Base-by-base conservation (phyloP, 2,113 vertebrate genomes). In the Sterna hirundo region DNA sequence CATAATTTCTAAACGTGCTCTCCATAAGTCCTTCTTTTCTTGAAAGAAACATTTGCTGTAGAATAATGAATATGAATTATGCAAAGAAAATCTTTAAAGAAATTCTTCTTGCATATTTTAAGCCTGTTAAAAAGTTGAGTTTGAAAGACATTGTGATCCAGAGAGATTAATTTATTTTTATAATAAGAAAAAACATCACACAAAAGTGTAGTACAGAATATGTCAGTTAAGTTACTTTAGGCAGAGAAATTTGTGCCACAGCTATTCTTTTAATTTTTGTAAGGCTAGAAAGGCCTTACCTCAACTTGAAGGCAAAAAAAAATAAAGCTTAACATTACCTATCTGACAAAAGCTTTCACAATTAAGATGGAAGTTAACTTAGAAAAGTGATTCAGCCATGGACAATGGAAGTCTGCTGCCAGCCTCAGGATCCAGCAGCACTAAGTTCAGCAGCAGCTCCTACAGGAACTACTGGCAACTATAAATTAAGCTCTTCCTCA, bases 51-150 rank as follows among this genome's bases (percentile, higher is more conserved):
- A 77, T 95, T 96, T 96, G 60, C 72, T 90, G 51, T 80, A 69
- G 88, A 96, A 91, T 88, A 94, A 96, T 88, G 93, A 96, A 84
- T 80, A 97, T 47, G 47, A 97, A 96, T 94, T 94, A 97, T 95
- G 71, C 86, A 91, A 88, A 80, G 22, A 74, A 85, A 94, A 60
- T 96, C 93, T 96, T 86, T 84, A 96, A 97, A 96, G 81, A 87
- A 84, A 91, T 80, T 91, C 13, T 82, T 96, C 88, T 86, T 94
- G 84, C 90, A 97, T 97, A 97, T 93, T 94, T 97, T 88, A 96
- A 96, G 66, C 29, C 55, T 78, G 72, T 77, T 97, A 88, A 90
- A 93, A 95, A 90, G 72, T 85, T 80, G 72, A 87, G 22, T 95
- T 94, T 97, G 94, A 97, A 96, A 97, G 93, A 93, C 90, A 78